phyloP scores from a whole-genome alignment of 2,797 vertebrate species.

The Rhynchotus rufescens region DNA sequence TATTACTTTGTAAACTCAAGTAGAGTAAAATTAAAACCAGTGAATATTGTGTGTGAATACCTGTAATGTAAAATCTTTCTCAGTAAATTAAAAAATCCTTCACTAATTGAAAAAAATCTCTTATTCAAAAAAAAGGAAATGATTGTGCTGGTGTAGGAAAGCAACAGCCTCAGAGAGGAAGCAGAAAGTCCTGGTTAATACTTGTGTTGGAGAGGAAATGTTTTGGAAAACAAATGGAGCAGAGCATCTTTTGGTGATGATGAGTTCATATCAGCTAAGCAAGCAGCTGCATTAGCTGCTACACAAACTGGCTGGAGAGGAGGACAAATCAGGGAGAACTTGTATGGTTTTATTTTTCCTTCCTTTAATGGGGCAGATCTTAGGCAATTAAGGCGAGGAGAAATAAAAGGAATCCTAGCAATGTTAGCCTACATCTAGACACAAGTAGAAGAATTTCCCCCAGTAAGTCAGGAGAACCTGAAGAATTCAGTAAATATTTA shows the following conservation, averaged over 20 bases:
- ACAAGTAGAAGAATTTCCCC: background rate
- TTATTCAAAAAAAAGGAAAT: background rate
- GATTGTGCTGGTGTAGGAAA: background rate
- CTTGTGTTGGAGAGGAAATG: background rate
- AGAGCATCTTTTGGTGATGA: background rate
- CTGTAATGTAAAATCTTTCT: background rate
- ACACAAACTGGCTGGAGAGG: background rate
- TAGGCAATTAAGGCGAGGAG: background rate
- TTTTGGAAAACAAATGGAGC: background rate
- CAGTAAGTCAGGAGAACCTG: background rate
- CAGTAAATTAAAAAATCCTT: background rate
- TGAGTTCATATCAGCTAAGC: background rate
- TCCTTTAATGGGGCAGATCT: background rate
- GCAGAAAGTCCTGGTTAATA: background rate
- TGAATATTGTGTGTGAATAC: background rate
- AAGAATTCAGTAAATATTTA: background rate
- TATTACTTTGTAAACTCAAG: background rate
- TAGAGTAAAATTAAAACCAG: background rate
- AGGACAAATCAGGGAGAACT: background rate
- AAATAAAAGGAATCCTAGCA: background rate
- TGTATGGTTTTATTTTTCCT: background rate
- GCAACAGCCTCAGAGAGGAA: background rate
- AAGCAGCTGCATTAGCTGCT: background rate
- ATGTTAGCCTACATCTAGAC: background rate
- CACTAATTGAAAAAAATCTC: background rate